Percentiles rank a stretch among this genome's conserved stretches.
These are phyloP conservation scores for Drosophila fulvimacula DNA, from an alignment of 2,888 invertebrate species.

Conservation along the genomic window DNA sequence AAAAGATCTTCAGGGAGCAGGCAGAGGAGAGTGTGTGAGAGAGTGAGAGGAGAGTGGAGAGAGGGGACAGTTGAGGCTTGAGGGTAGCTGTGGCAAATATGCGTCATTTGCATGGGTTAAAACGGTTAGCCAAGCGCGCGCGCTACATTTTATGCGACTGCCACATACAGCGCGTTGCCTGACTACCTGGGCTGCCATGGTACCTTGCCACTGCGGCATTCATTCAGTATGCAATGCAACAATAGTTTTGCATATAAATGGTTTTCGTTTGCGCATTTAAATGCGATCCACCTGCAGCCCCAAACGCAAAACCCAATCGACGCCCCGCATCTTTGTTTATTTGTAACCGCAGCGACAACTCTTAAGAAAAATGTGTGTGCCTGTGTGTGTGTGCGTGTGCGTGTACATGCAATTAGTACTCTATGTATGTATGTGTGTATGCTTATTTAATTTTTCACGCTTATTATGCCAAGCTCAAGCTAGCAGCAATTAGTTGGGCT, in stretches of 20 bases:
- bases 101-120: constrained; percentile 82
- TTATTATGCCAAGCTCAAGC: constrained; percentile 63
- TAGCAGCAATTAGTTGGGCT: constrained; percentile 47
- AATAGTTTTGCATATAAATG: constrained; percentile 84
- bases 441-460: constrained; percentile 58
- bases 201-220: constrained; percentile 60
- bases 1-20: constrained; percentile 61
- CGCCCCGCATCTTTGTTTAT: constrained; percentile 69
- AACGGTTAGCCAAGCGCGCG: constrained; percentile 64
- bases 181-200: constrained; percentile 16
- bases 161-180: constrained; percentile 22
- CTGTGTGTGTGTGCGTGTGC: not conserved
- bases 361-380: constrained; percentile 44
- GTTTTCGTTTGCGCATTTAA: constrained; percentile 82
- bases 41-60: not conserved
- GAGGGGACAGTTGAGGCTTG: constrained; percentile 2
- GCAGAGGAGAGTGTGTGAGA: not conserved
- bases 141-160: constrained; percentile 55
- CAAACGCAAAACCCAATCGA: constrained; percentile 57
- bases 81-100: constrained; percentile 56
- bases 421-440: constrained; percentile 25
- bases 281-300: constrained; percentile 65
- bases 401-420: constrained; percentile 62
- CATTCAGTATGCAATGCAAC: constrained; percentile 81
- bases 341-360: constrained; percentile 49